Base-by-base conservation (phyloP, 2,797 vertebrate genomes). In the Luscinia megarhynchos region DNA sequence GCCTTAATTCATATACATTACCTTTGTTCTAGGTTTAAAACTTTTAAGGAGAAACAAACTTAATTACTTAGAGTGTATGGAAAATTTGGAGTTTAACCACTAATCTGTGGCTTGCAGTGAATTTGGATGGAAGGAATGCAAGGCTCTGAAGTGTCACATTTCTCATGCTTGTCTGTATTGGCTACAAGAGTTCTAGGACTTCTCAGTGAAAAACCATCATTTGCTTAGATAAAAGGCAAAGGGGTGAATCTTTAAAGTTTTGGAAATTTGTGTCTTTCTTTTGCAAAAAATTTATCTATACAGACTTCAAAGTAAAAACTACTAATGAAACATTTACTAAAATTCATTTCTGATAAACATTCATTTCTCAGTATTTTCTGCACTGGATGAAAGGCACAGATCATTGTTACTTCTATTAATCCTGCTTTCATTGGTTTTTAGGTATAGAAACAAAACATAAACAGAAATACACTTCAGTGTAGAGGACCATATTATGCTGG, bases 111-210 rank as follows among this genome's bases (percentile, higher is more conserved):
- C 40, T 92, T 85, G 62, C 48, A 89, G 82, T 85, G 75, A 79
- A 92, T 91, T 96, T 82, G 84, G 73, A 58, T 72, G 81, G 94
- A 95, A 97, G 80, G 79, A 98, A 96, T 96, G 69, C 59, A 91
- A 89, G 70, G 57, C 53, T 93, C 74, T 85, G 40, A 96, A 92
- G 12, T 62, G 50, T 84, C 68, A n/a, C 4, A 4, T 94, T 95
- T 94, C 82, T 62, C 45, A 67, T 73, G 43, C 29, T 73, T 93
- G 66, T 72, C 92, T 92, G 34, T 27, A 46, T 2, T 80, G 27
- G 59, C 58, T 88, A 26, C 13, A 82, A 53, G 58, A 67, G 24
- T 66, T 69, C 22, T 72, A 85, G 72, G 19, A 59, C 76, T 89
- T 76, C 74, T 58, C 51, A 78, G 10, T 48, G 12, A 83, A 93